Base-by-base conservation (phyloP, 1,140 invertebrate species). In the Lepidurus apus region DNA sequence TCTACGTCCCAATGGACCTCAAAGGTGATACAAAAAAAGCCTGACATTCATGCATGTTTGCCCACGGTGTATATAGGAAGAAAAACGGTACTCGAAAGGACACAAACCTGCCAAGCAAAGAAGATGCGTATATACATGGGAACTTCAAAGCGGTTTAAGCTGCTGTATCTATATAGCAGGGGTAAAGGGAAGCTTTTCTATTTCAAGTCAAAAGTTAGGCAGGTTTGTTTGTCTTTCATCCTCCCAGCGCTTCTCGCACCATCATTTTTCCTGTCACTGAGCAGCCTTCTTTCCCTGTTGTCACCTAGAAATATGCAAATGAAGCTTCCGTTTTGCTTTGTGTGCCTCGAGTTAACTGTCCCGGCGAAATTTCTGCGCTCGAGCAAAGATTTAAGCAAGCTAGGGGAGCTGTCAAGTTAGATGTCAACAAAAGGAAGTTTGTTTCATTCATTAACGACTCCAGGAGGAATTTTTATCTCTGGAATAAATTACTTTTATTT, bases 181-280 rank as follows among this genome's bases (percentile, higher is more conserved):
- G 21, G 17, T 65, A n/a, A 21, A 65, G 21, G 21, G 53, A 65
- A 65, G 13, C 53, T 65, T 65, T 65, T 21, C 17, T 65, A 65
- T 9, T n/a, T 21, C 53, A 1, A 65, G 13, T 65, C 17, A 34
- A 34, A 34, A 34, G 34, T 8, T 65, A 17, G 17, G 21, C 53
- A 65, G 53, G 53, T 65, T 34, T 65, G 53, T 65, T 65, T 65
- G 53, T 65, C 53, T 65, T 65, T 65, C 53, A 65, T 65, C 53
- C 53, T 65, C 53, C 53, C 7, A 65, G 17, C 21, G 21, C 21
- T 65, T 65, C 53, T 21, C 53, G 13, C 17, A 21, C 21, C 8
- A 21, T 65, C 53, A 65, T 65, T 65, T 65, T 65, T 65, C n/a
- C 8, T 65, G 21, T 65, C 53, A 17, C 5, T 13, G 47, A 65